Conservation (phyloP, 2,797 vertebrate genomes). For the Oreortyx pictus region DNA sequence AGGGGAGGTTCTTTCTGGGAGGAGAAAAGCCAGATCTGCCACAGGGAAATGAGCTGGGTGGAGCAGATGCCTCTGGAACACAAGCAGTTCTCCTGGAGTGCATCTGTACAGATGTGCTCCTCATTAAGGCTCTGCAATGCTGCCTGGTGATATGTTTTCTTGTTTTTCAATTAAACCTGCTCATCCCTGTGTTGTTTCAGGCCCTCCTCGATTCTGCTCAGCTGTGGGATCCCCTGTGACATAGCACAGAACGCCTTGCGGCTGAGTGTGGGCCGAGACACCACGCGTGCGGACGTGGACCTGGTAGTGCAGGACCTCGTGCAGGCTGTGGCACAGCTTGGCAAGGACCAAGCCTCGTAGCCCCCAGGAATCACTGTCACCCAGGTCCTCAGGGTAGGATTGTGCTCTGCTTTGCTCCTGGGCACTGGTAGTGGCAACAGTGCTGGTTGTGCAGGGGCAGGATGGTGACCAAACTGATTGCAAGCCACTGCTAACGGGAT, state of each 20-base stretch:
- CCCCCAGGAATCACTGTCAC: accelerated
- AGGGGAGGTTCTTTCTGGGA: neutral
- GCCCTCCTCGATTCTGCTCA: constrained; percentile 91
- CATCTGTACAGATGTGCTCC: neutral
- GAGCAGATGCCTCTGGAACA: neutral
- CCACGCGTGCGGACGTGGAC: constrained; percentile 87
- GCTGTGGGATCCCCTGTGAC: constrained; percentile 83
- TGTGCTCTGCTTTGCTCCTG: neutral
- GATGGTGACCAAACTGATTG: neutral
- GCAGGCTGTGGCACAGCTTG: constrained; percentile 83
- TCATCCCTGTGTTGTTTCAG: constrained; percentile 68
- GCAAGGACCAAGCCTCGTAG: constrained; percentile 34
- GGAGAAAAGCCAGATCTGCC: neutral
- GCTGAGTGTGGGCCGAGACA: constrained; percentile 90
- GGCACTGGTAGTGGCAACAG: neutral
- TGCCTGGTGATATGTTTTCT: neutral
- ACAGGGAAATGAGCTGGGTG: neutral
- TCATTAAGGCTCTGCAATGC: accelerated
- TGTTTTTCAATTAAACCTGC: accelerated
- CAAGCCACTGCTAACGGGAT: neutral
- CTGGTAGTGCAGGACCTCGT: constrained; percentile 87
- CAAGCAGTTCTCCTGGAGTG: neutral
- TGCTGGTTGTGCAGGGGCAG: neutral
- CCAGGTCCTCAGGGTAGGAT: neutral
- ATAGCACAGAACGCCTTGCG: constrained; percentile 90